Conservation (phyloP, 2,113 vertebrate species). For the Crotalus helleri region DNA sequence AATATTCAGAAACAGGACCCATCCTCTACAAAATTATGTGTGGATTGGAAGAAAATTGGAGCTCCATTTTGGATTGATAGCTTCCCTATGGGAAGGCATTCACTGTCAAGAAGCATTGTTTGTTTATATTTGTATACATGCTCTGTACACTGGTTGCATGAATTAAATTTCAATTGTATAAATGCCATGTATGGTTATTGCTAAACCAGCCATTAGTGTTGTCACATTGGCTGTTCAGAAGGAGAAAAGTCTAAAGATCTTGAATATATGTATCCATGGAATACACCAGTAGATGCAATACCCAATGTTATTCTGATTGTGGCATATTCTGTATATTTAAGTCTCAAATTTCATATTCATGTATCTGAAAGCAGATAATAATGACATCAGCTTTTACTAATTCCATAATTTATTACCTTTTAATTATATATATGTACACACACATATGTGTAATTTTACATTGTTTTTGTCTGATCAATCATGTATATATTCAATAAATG, state of each 20-base stretch:
- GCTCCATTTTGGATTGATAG: conserved; percentile 23
- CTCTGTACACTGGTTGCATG: not conserved
- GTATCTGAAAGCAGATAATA: conserved; percentile 45
- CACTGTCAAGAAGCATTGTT: not conserved
- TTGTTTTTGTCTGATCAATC: conserved; percentile 48
- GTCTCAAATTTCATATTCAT: conserved; percentile 51
- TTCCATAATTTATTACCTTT: conserved; percentile 68
- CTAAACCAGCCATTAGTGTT: conserved; percentile 15
- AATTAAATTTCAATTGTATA: not conserved
- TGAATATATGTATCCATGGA: conserved; percentile 30
- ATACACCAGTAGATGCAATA: conserved; percentile 45
- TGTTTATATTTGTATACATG: conserved; percentile 31
- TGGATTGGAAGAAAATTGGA: conserved; percentile 32
- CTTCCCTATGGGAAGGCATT: conserved; percentile 18
- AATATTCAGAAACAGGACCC: not conserved
- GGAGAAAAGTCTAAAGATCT: not conserved
- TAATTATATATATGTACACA: conserved; percentile 45
- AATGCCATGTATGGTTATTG: not conserved
- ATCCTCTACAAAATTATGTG: conserved; percentile 27
- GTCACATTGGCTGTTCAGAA: conserved; percentile 16
- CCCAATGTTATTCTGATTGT: conserved; percentile 40
- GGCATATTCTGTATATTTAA: conserved; percentile 30
- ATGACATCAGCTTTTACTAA: conserved; percentile 62
- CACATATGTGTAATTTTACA: conserved; percentile 61
- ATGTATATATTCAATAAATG: conserved; percentile 63